Evolutionary conservation across 2,888 invertebrate genomes (phyloP).

Genomic region (Drosophila conformis): DNA sequence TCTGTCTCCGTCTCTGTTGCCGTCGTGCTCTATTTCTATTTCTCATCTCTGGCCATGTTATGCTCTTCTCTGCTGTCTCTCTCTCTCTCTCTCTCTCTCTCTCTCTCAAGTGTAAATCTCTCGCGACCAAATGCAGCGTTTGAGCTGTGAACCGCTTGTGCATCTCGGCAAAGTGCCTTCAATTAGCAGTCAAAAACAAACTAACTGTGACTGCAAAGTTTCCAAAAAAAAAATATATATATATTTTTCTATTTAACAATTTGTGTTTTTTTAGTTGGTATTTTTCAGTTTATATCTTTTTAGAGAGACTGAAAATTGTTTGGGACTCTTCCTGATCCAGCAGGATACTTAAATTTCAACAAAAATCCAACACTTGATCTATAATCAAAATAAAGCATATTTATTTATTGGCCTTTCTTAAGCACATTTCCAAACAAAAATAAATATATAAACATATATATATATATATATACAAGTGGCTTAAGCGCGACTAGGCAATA

Average conservation of each 20-base stretch:
- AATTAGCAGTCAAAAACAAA: background rate
- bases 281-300: background rate
- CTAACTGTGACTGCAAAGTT: background rate
- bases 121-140: slow-evolving; percentile 22
- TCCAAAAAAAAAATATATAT: background rate
- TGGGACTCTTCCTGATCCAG: background rate
- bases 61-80: background rate
- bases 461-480: background rate
- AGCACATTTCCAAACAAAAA: background rate
- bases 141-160: slow-evolving; percentile 18
- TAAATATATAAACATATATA: background rate
- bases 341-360: background rate
- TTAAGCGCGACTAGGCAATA: background rate
- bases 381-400: background rate
- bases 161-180: slow-evolving; percentile 4
- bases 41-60: slow-evolving; percentile 12
- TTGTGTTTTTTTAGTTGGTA: no score
- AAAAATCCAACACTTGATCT: background rate
- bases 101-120: slow-evolving; percentile 8
- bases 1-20: background rate
- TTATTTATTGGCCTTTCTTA: background rate
- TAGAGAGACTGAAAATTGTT: background rate
- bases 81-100: background rate
- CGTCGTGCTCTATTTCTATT: slow-evolving; percentile 9
- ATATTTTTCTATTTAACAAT: background rate